Evolutionary conservation across 1,140 invertebrate genomes (phyloP), one percentile per base, ranked within the genome.

Genomic region (Drosophila suzukii): DNA sequence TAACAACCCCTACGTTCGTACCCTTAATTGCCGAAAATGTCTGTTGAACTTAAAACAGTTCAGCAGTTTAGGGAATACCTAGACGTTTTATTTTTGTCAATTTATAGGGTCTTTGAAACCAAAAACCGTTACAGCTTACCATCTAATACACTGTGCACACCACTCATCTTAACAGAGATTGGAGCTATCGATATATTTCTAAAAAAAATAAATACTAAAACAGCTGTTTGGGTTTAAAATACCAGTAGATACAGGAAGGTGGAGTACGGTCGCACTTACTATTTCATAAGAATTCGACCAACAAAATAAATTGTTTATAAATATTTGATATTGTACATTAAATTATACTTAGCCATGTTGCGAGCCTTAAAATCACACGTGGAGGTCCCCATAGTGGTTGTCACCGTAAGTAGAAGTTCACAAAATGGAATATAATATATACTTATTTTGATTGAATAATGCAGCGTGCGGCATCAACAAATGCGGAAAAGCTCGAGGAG

Each of bases 401-500:
- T 20, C 30, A 58, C 38, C 1, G 68, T 72, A 58, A 50, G 68
- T 34, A 7, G 5, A 32, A 27, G 3, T 10, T 46, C 17, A 2
- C 4, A 1, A 6, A 34, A 7, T 13, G 1, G 1, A 6, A 51
- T 17, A n/a, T 11, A 3, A 34, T 11, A 4, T 4, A 3, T 2
- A n/a, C 13, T 24, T 13, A 38, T 27, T 56, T 17, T 15, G n/a
- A 41, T 32, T 50, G 10, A 71, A 20, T 71, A 17, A 71, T 39
- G 10, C 38, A 88, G 82, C 78, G 82, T 53, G 66, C 76, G 17
- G 73, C 81, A 3, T 75, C 84, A 13, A 81, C 86, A 61, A 90
- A 80, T 65, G 65, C 66, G 24, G 81, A 79, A 32, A 92, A 92
- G 80, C 71, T 94, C 30, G 94, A 94, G 56, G 92, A 93, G 32